These are phyloP conservation scores for Harpalus rufipes DNA, from an alignment of 2,888 invertebrate genomes.

Conservation along the genomic window DNA sequence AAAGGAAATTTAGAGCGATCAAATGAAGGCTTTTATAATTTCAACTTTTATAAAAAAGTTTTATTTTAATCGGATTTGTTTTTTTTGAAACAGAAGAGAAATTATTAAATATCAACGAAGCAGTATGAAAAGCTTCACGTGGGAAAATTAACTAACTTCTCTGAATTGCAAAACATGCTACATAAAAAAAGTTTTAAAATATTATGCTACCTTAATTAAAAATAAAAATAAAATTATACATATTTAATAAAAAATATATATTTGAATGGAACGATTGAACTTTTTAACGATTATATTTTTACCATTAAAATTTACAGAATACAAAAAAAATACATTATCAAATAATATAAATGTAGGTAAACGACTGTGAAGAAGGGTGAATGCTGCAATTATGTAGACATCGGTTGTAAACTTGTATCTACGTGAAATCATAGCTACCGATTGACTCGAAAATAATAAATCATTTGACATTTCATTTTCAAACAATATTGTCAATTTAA, in stretches of 20 bases:
- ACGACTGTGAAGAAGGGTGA: too few relatives aligned
- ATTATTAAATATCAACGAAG: slow-evolving; percentile 26
- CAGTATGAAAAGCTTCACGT: slow-evolving; percentile 12
- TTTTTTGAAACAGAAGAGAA: slow-evolving; percentile 16
- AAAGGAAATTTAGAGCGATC: background rate
- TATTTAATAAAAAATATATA: background rate
- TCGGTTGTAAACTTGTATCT: too few relatives aligned
- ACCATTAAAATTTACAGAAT: background rate
- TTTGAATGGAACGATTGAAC: background rate
- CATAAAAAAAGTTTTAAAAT: background rate
- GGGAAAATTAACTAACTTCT: slow-evolving; percentile 10
- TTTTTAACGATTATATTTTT: background rate
- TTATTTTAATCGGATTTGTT: slow-evolving; percentile 40
- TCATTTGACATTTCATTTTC: too few relatives aligned
- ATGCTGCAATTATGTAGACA: too few relatives aligned
- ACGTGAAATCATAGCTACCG: too few relatives aligned
- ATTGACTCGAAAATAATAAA: too few relatives aligned
- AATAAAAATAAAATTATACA: background rate
- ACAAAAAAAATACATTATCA: too few relatives aligned
- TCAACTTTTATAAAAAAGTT: slow-evolving; percentile 25
- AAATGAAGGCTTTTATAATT: slow-evolving; percentile 29
- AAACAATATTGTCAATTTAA: too few relatives aligned
- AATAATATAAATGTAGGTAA: too few relatives aligned
- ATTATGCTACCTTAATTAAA: background rate
- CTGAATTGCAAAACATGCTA: background rate